Base-by-base conservation (phyloP, 2,888 invertebrate genomes). In the Chaitophorus viminalis region DNA sequence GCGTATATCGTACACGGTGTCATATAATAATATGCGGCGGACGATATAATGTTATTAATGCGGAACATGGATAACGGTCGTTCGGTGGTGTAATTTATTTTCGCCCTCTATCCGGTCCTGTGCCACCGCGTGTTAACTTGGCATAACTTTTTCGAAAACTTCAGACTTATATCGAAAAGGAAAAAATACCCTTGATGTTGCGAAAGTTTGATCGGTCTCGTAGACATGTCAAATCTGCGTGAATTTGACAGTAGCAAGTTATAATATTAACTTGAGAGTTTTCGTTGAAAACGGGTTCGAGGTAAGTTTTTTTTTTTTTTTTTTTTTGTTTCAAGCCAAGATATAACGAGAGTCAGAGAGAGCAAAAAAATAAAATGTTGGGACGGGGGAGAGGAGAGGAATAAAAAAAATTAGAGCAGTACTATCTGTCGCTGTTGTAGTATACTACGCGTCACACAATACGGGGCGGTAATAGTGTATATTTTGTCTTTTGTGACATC, bases 161-260 rank as follows among this genome's bases (percentile, higher is more conserved):
- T 76, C 46, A 65, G 46, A 84, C 65, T 76, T 65, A 18, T 65
- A 18, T 74, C 39, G 33, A 21, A 39, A 84, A 83, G 68, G 11
- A 74, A 79, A 68, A n/a, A 39, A 60, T 39, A 75, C 65, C 31
- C 65, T 39, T 8, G 60, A n/a, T 39, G 54, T 65, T 72, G 21
- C 1, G 31, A 84, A 76, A 84, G 74, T 83, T 75, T 83, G 74
- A 75, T 75, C 39, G 60, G 83, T 75, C 83, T 65, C 75, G 25
- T 83, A 83, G 74, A 39, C 29, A 75, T 75, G 74, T 83, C 75
- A 75, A 83, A 83, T 83, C 83, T 60, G 60, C 72, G 74, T 75
- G 74, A 21, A 83, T 83, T 75, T 83, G 74, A 83, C 75, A 83
- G 83, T 39, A 29, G 83, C 29, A 83, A 75, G 60, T 83, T 75